Base-by-base conservation (phyloP, 53 echinoderm and acorn worm species). In the Actinopyga echinites region DNA sequence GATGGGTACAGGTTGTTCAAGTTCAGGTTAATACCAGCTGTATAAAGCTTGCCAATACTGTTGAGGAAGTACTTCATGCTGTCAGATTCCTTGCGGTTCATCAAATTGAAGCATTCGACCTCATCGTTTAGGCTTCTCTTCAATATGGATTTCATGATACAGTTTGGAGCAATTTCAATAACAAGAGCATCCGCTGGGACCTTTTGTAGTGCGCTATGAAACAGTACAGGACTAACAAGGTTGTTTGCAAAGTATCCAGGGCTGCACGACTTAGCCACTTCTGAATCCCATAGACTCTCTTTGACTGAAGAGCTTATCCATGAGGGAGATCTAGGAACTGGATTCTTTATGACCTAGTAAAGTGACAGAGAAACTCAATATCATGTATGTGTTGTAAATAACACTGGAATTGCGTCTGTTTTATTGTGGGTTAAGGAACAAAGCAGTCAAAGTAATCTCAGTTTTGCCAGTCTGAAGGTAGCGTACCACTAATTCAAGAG, bases 111-210 rank as follows among this genome's bases (percentile, higher is more conserved):
- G 85, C 87, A 85, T 28, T 69, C 85, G 38, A 84, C 75, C 20
- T 87, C 69, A 0, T 54, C 30, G 38, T 38, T 44, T 2, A 91
- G 85, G 8, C 85, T 63, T 35, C 91, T 69, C 63, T 91, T 91
- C 80, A 91, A 61, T 32, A 91, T 88, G n/a, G 91, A 85, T 80
- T 91, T 85, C 53, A 91, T 69, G 19, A 91, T 75, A 53, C 91
- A 91, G 74, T 91, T 87, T 35, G 91, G 91, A 2, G 88, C 87
- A 53, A 91, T 88, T 77, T 91, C 91, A 61, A 91, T 82, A 65
- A 83, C 83, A 21, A 91, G 42, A 43, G 91, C 91, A 88, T 91
- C 85, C 57, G 65, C 32, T 20, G 91, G 91, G 5, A 91, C 71
- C 53, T 88, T 79, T 6, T 71, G 23, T 8, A 88, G 57, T 26